phyloP scores from a whole-genome alignment of 2,797 vertebrate genomes.

The Podarcis siculus region DNA sequence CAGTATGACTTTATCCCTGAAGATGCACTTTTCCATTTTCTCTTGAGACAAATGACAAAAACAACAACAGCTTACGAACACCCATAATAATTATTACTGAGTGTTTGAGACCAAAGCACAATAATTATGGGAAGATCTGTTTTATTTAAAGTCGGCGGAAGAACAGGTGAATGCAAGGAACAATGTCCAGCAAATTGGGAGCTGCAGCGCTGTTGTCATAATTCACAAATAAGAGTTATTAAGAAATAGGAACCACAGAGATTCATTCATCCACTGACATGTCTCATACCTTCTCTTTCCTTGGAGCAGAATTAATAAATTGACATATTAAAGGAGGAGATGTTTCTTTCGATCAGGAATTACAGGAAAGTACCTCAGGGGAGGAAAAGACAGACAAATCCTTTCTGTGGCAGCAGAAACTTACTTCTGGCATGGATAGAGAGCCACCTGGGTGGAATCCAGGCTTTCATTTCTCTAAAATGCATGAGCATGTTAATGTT shows the following conservation, averaged over 20 bases:
- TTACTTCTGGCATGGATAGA: constrained; percentile 16
- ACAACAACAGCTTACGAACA: background rate
- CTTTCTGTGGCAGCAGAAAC: constrained; percentile 20
- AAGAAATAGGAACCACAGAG: constrained; percentile 43
- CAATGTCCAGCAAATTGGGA: constrained; percentile 23
- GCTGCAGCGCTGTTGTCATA: constrained; percentile 26
- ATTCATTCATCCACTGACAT: constrained; percentile 34
- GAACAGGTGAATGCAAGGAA: background rate
- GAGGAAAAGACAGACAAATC: constrained; percentile 29
- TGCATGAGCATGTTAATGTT: accelerated
- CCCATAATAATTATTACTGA: background rate
- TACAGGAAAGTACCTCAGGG: constrained; percentile 37
- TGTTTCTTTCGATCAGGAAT: constrained; percentile 52
- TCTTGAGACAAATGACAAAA: too few species aligned
- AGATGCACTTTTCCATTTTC: too few species aligned
- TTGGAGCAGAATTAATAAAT: constrained; percentile 48
- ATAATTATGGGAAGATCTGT: constrained; percentile 6
- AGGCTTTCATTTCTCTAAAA: background rate
- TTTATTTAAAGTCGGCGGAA: constrained; percentile 28
- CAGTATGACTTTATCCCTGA: too few species aligned
- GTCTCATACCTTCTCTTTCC: constrained; percentile 38
- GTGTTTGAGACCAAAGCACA: background rate
- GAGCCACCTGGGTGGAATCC: constrained; percentile 30
- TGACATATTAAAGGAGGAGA: constrained; percentile 52
- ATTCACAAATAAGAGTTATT: constrained; percentile 36